phyloP scores from a whole-genome alignment of 2,113 vertebrate species.

The Coregonus clupeaformis region DNA sequence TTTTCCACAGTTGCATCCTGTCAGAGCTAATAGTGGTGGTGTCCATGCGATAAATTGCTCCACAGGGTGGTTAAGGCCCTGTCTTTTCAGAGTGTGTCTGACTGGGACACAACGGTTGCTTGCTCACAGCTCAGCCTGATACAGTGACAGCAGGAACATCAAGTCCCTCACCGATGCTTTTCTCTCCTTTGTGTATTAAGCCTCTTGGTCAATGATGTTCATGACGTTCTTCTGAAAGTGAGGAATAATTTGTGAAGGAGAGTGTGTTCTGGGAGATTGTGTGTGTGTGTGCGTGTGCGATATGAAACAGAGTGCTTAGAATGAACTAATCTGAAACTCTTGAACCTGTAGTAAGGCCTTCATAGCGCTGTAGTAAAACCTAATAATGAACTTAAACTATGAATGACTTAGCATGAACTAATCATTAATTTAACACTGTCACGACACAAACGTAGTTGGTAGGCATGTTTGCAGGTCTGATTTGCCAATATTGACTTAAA shows the following conservation, averaged over 20 bases:
- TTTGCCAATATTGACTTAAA: too few relatives aligned
- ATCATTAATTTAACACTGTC: too few relatives aligned
- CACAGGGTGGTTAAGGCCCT: neutral
- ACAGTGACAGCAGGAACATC: neutral
- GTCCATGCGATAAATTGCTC: neutral
- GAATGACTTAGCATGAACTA: too few relatives aligned
- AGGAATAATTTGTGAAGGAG: neutral
- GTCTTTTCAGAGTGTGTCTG: neutral
- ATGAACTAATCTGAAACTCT: neutral
- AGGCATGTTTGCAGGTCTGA: too few relatives aligned
- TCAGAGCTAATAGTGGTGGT: neutral
- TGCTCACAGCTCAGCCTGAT: neutral
- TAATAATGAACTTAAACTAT: too few relatives aligned
- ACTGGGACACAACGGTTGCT: neutral
- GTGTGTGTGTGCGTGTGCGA: too few relatives aligned
- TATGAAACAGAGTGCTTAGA: too few relatives aligned
- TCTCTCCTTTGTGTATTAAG: neutral
- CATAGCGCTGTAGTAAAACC: neutral
- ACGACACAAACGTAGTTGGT: too few relatives aligned
- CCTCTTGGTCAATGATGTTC: neutral
- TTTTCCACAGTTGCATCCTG: neutral
- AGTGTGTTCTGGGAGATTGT: neutral
- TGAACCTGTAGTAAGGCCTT: neutral
- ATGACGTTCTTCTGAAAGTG: neutral
- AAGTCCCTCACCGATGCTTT: neutral